Base-by-base conservation (phyloP, 2,113 vertebrate species). In the Myxocyprinus asiaticus region DNA sequence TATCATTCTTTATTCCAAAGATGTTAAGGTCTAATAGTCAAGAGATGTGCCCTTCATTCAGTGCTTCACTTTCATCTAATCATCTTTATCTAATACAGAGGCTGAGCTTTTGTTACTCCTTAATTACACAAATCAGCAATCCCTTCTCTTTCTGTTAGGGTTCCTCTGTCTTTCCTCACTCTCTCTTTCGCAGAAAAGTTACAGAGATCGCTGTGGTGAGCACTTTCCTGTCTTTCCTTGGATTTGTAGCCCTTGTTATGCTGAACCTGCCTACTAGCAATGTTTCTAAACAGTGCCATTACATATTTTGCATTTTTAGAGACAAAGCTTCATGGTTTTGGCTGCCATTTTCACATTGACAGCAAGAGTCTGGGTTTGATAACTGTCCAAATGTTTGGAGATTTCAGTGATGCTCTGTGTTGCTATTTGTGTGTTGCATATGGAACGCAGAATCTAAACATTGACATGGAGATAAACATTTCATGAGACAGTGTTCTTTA, bases 261-360 rank as follows among this genome's bases (percentile, higher is more conserved):
- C 83, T 89, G 85, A 90, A 85, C 89, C 71, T 89, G 90, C 85
- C 87, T 78, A 85, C 72, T 45, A 76, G 81, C 22, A 75, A 81
- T 87, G 85, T 82, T 84, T 83, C 76, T 64, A 75, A 91, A 89
- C 86, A 87, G 78, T 88, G 72, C 82, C 84, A 79, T 87, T 84
- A 77, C 83, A 89, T 84, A 83, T 86, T 82, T 85, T 88, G 87
- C 74, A 81, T 33, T 84, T 77, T 74, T 9, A 15, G 79, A 89
- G 88, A 88, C 91, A 91, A 90, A 86, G 85, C n/a, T 86, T 88
- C 82, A 70, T 69, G 76, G 59, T 43, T 79, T 67, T 71, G 80
- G 71, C 71, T 33, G 58, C 17, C 11, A 63, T 58, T 82, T 84
- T 78, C 82, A 83, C 71, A 48, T 14, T 47, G 71, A 80, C 76